A percentile compares a stretch with the other conserved stretches of the same genome.
These are phyloP conservation scores for Polylopha cassiicola DNA, from an alignment of 2,888 invertebrate genomes.

Conservation along the genomic window DNA sequence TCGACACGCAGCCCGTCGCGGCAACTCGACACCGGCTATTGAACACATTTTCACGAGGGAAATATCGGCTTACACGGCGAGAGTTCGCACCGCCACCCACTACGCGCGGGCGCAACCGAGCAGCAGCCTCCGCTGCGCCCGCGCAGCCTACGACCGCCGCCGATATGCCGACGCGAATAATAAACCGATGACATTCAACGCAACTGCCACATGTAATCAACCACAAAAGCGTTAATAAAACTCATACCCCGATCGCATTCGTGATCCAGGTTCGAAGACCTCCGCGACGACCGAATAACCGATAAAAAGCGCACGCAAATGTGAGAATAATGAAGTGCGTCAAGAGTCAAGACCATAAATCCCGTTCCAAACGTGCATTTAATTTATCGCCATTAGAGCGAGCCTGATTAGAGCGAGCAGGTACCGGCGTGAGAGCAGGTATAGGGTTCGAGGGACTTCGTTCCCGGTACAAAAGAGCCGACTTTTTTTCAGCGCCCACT, in stretches of 20 bases:
- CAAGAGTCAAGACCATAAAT: conserved; percentile 50
- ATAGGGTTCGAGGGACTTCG: conserved; percentile 37
- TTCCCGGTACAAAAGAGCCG: conserved; percentile 30
- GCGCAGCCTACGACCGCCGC: too few relatives aligned
- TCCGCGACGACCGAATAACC: conserved; percentile 28
- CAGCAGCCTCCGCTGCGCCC: too few relatives aligned
- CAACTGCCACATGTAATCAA: conserved; percentile 10
- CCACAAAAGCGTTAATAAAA: not conserved
- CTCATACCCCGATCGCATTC: too few relatives aligned
- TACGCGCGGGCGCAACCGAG: conserved; percentile 37
- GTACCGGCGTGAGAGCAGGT: conserved; percentile 45
- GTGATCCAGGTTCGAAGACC: conserved; percentile 13
- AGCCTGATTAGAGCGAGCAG: conserved; percentile 65
- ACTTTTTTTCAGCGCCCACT: conserved; percentile 61
- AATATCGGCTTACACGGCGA: conserved; percentile 68
- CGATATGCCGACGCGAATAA: too few relatives aligned
- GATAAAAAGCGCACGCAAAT: conserved; percentile 45
- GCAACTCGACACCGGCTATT: conserved; percentile 71
- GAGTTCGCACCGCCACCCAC: conserved; percentile 69
- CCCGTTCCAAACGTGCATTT: conserved; percentile 50
- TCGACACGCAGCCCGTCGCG: conserved; percentile 51
- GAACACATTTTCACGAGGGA: conserved; percentile 71
- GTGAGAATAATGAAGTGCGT: conserved; percentile 57
- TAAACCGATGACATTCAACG: conserved; percentile 16
- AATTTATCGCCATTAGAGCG: conserved; percentile 63